A percentile compares a stretch with the other conserved stretches of the same genome.
These are phyloP conservation scores for Elegia similella DNA, from an alignment of 2,888 invertebrate species.

Conservation along the genomic window DNA sequence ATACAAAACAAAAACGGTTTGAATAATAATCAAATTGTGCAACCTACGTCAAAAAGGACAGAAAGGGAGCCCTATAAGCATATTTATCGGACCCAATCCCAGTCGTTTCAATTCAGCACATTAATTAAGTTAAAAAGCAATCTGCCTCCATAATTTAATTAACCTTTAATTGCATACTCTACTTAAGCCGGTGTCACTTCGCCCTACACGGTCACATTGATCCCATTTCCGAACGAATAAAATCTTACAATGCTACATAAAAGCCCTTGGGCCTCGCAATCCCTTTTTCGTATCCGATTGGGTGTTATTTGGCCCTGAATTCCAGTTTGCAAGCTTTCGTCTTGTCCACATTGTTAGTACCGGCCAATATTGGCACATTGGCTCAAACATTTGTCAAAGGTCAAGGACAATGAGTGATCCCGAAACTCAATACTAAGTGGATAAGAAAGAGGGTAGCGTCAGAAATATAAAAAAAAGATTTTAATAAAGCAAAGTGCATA, in stretches of 20 bases:
- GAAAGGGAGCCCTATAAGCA: slow-evolving; percentile 4
- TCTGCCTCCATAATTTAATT: slow-evolving; percentile 15
- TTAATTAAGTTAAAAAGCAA: slow-evolving; percentile 12
- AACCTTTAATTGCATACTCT: slow-evolving; percentile 10
- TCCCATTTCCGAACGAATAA: slow-evolving; percentile 15
- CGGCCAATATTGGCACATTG: slow-evolving; percentile 35
- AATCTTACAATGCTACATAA: slow-evolving; percentile 15
- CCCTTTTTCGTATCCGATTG: slow-evolving; percentile 46
- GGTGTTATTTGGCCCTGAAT: slow-evolving; percentile 43
- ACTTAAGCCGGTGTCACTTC: slow-evolving; percentile 10
- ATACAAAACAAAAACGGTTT: not conserved
- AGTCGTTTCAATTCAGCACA: not conserved
- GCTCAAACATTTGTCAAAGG: slow-evolving; percentile 34
- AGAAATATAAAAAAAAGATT: slow-evolving; percentile 6
- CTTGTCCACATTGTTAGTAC: slow-evolving; percentile 28
- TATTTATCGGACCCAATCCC: slow-evolving; percentile 2
- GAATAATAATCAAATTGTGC: not conserved
- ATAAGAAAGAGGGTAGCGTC: slow-evolving; percentile 9
- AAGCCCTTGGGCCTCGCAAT: slow-evolving; percentile 28
- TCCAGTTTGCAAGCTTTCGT: slow-evolving; percentile 42
- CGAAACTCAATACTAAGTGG: slow-evolving; percentile 5
- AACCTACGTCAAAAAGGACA: not conserved
- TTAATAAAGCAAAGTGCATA: slow-evolving; percentile 11
- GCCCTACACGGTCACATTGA: slow-evolving; percentile 8
- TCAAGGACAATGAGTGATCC: slow-evolving; percentile 19